A percentile compares a stretch with the other conserved stretches of the same genome.
Conservation (phyloP, 2,113 vertebrate species). For the Columba livia region DNA sequence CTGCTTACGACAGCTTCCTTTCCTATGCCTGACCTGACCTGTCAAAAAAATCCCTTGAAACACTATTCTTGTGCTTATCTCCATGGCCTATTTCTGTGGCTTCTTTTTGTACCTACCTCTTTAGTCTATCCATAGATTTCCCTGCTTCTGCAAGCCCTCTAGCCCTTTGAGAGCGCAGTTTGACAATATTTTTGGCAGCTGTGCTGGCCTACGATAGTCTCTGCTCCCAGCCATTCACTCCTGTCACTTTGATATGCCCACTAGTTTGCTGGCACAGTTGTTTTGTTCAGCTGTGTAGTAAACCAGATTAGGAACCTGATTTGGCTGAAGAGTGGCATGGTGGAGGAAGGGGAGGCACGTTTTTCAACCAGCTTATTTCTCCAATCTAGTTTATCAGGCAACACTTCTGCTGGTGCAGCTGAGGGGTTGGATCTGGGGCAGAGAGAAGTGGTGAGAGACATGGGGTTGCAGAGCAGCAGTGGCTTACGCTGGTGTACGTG, state of each 20-base stretch:
- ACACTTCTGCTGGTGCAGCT: background rate
- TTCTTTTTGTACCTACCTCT: slow-evolving; percentile 29
- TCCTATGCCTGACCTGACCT: background rate
- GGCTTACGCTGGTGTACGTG: background rate
- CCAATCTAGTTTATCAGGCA: background rate
- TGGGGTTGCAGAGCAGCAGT: background rate
- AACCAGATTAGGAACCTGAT: slow-evolving; percentile 17
- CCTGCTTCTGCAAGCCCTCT: slow-evolving; percentile 18
- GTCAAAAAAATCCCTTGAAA: slow-evolving; percentile 33
- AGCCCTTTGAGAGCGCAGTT: background rate
- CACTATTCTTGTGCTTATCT: slow-evolving; percentile 6
- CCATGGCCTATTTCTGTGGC: slow-evolving; percentile 1
- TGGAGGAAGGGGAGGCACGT: background rate
- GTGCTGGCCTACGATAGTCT: background rate
- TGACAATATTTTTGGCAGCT: slow-evolving; percentile 40
- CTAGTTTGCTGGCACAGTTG: background rate
- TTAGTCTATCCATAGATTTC: background rate
- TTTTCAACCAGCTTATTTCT: background rate
- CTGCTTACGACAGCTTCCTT: slow-evolving; percentile 28
- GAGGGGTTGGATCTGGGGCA: background rate
- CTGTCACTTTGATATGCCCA: background rate
- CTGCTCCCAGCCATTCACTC: background rate
- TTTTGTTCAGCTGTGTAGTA: slow-evolving; percentile 21
- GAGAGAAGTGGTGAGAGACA: rapidly evolving
- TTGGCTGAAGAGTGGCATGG: background rate